These are phyloP conservation scores for Crepidodera aurea DNA, from an alignment of 2,888 invertebrate genomes.

Conservation along the genomic window DNA sequence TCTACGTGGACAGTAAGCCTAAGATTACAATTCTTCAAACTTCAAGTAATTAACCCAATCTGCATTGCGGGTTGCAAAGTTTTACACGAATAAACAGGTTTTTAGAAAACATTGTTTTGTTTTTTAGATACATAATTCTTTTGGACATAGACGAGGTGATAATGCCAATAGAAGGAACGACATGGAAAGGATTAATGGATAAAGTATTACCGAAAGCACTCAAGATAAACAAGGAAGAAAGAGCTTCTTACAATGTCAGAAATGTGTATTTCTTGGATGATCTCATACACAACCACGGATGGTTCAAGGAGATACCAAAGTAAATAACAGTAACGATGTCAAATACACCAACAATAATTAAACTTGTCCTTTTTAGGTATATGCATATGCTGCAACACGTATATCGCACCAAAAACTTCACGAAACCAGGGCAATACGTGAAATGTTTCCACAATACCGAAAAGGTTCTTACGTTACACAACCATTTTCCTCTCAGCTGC, in stretches of 20 bases:
- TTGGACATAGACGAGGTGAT: constrained; percentile 95
- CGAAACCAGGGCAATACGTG: constrained; percentile 91
- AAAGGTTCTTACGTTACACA: constrained; percentile 87
- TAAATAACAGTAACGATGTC: no score
- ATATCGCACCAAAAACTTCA: constrained; percentile 88
- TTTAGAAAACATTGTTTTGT: no score
- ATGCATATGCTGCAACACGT: constrained; percentile 96
- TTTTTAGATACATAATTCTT: constrained; percentile 76
- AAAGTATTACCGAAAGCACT: constrained; percentile 72
- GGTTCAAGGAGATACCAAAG: constrained; percentile 78
- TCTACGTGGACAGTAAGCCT: no score
- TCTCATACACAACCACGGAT: constrained; percentile 80
- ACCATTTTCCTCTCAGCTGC: constrained; percentile 91
- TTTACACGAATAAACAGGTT: no score
- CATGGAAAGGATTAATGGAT: constrained; percentile 82
- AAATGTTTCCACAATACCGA: constrained; percentile 95
- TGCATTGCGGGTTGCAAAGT: no score
- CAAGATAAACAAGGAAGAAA: constrained; percentile 70
- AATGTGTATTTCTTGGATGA: constrained; percentile 94
- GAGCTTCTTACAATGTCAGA: constrained; percentile 86
- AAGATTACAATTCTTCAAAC: no score
- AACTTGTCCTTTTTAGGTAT: constrained; percentile 72
- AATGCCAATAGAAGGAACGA: constrained; percentile 78
- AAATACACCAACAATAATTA: constrained; percentile 46
- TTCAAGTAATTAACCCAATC: no score